Percentiles rank a stretch among this genome's conserved stretches.
phyloP scores from a whole-genome alignment of 2,113 vertebrate genomes.

The Nesoenas mayeri region DNA sequence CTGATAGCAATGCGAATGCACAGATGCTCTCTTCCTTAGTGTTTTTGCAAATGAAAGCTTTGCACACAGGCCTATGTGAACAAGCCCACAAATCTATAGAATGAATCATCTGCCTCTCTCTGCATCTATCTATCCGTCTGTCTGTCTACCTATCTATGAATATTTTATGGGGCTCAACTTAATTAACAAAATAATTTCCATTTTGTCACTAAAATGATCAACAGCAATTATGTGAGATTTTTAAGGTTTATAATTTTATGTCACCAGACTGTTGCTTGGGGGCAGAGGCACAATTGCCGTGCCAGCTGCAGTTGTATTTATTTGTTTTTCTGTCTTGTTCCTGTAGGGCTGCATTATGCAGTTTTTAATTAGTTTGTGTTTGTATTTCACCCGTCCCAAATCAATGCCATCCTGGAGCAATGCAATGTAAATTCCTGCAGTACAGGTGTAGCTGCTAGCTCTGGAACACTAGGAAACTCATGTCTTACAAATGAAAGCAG shows the following conservation, averaged over 20 bases:
- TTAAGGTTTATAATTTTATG: conserved; percentile 74
- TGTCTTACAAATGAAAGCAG: conserved; percentile 83
- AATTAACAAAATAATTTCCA: conserved; percentile 78
- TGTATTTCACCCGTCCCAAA: conserved; percentile 79
- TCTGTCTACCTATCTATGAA: conserved; percentile 56
- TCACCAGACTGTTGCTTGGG: conserved; percentile 74
- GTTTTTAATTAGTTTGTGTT: conserved; percentile 84
- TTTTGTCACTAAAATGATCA: conserved; percentile 63
- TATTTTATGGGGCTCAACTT: conserved; percentile 69
- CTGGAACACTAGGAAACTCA: conserved; percentile 74
- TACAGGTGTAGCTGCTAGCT: conserved; percentile 84
- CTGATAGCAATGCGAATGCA: not conserved
- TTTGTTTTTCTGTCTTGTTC: conserved; percentile 77
- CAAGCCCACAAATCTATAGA: not conserved
- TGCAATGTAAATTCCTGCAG: conserved; percentile 79
- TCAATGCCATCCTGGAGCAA: conserved; percentile 80
- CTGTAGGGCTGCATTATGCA: conserved; percentile 82
- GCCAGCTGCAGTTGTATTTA: conserved; percentile 81
- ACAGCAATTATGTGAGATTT: conserved; percentile 57
- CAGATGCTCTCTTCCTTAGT: not conserved
- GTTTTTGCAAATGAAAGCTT: not conserved
- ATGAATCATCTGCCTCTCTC: not conserved
- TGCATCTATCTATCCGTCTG: not conserved
- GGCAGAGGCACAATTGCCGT: conserved; percentile 72
- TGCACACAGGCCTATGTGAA: not conserved